Conservation (phyloP, 2,888 invertebrate genomes). For the Xestia ashworthii region DNA sequence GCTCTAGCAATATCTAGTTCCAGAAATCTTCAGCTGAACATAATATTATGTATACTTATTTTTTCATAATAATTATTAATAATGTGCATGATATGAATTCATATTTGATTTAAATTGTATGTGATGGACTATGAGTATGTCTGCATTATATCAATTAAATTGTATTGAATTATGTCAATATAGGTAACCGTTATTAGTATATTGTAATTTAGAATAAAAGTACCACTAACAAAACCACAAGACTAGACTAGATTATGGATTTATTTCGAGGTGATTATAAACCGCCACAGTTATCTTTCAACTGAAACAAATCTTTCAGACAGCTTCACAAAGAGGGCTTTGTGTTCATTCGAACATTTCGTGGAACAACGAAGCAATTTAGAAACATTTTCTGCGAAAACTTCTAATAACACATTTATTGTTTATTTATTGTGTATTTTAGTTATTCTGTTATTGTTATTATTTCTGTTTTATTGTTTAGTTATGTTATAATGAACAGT, state of each 20-base stretch:
- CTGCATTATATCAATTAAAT: background rate
- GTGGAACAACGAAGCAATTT: background rate
- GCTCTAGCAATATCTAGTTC: background rate
- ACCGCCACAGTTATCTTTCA: constrained; percentile 5
- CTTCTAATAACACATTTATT: background rate
- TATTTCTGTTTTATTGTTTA: background rate
- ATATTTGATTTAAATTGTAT: background rate
- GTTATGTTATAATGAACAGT: background rate
- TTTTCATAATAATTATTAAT: background rate
- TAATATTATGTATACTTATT: background rate
- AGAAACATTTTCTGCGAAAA: constrained; percentile 22
- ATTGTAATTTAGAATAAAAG: background rate
- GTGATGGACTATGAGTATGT: background rate
- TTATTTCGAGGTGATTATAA: constrained; percentile 5
- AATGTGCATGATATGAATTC: background rate
- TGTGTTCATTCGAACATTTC: constrained; percentile 1
- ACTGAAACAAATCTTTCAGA: constrained; percentile 8
- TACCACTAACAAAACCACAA: background rate
- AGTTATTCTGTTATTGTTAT: background rate
- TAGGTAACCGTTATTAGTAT: too few relatives aligned
- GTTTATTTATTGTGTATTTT: background rate
- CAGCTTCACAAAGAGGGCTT: constrained; percentile 23
- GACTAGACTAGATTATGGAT: background rate
- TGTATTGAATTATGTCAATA: background rate
- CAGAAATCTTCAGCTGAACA: background rate